phyloP scores from a whole-genome alignment of 1,140 invertebrate genomes.

The Chionoecetes opilio region DNA sequence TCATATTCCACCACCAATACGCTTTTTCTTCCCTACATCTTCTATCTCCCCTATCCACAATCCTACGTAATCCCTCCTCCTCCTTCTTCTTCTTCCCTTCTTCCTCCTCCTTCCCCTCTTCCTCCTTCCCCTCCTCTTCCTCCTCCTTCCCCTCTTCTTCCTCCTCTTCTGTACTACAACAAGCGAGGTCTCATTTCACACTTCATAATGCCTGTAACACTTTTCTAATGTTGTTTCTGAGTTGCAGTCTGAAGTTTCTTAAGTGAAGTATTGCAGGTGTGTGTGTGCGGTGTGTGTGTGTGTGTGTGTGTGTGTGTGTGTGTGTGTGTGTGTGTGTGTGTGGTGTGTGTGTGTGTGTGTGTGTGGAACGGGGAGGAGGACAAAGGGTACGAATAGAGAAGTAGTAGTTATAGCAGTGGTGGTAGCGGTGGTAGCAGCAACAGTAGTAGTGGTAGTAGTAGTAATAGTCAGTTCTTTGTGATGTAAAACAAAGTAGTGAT shows the following conservation, averaged over 20 bases:
- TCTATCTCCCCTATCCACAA: not conserved
- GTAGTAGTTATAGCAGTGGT: no score
- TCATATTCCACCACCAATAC: not conserved
- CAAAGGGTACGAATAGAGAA: no score
- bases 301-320: conserved; percentile 44
- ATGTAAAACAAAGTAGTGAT: not conserved
- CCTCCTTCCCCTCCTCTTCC: not conserved
- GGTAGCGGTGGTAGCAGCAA: no score
- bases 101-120: no score
- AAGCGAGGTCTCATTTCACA: not conserved
- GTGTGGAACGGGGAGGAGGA: not conserved
- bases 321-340: conserved; percentile 36
- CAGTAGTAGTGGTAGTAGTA: no score
- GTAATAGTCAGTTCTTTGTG: no score
- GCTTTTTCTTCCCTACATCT: not conserved
- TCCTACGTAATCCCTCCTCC: no score
- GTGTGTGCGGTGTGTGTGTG: conserved; percentile 30
- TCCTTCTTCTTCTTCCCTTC: no score
- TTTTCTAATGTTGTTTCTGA: not conserved
- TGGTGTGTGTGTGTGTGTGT: not conserved
- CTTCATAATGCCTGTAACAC: not conserved
- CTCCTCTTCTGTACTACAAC: no score
- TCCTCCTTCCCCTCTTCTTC: not conserved
- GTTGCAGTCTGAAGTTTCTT: not conserved
- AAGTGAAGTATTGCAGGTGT: not conserved